A percentile compares a stretch with the other conserved stretches of the same genome.
Conservation (phyloP, 1,140 invertebrate genomes). For the Listronotus bonariensis region DNA sequence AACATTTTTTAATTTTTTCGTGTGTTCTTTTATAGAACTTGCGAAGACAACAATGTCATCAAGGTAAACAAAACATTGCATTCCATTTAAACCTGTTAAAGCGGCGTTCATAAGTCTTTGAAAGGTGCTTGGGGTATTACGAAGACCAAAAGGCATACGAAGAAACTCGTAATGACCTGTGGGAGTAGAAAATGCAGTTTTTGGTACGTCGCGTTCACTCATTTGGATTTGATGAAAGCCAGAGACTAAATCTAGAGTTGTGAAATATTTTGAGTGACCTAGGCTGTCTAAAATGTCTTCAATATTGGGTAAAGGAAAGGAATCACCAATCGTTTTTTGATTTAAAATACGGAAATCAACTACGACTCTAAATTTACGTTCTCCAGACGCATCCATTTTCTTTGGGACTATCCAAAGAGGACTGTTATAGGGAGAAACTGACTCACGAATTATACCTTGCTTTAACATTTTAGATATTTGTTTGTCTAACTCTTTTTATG, state of each 20-base stretch:
- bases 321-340: slow-evolving; percentile 22
- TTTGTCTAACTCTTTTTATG: slow-evolving; percentile 54
- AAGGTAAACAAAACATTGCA: slow-evolving; percentile 49
- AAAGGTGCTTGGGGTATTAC: slow-evolving; percentile 51
- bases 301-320: slow-evolving; percentile 59
- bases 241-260: slow-evolving; percentile 56
- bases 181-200: slow-evolving; percentile 58
- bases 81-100: slow-evolving; percentile 49
- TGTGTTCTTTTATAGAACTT: slow-evolving; percentile 45
- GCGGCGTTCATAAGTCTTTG: slow-evolving; percentile 51
- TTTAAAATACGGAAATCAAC: slow-evolving; percentile 53
- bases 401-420: slow-evolving; percentile 55
- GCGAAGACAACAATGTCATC: slow-evolving; percentile 56
- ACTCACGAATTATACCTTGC: slow-evolving; percentile 53
- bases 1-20: slow-evolving; percentile 24
- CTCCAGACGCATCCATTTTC: slow-evolving; percentile 31
- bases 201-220: slow-evolving; percentile 48
- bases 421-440: slow-evolving; percentile 48
- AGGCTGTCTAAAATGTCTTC: slow-evolving; percentile 57
- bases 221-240: slow-evolving; percentile 61
- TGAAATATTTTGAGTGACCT: slow-evolving; percentile 56
- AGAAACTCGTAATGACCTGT: slow-evolving; percentile 48
- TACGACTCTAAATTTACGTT: background rate
- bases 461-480: slow-evolving; percentile 56
- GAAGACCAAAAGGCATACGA: slow-evolving; percentile 53